Base-by-base conservation (phyloP, 1,140 invertebrate species). In the Fopius arisanus region DNA sequence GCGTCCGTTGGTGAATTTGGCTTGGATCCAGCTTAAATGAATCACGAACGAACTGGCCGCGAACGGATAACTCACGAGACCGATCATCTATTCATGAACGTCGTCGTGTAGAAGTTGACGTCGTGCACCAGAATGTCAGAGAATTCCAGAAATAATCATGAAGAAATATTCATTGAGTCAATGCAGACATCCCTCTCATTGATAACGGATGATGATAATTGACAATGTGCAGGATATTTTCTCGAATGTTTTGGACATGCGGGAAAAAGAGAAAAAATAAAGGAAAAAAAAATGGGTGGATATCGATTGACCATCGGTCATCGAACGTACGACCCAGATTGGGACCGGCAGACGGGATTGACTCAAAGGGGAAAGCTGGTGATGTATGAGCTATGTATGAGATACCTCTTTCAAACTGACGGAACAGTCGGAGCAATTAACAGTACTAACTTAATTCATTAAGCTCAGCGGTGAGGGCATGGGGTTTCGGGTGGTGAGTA, bases 361-460 rank as follows among this genome's bases (percentile, higher is more conserved):
- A 37, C 33, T 37, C 33, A 10, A 31, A 31, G 29, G 7, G 7
- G 3, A 31, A 31, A 16, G 14, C 48, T 14, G 48, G 6, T 6
- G 48, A 51, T 5, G 21, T 9, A 19, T 9, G 10, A 62, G 9
- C 7, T 16, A 33, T 67, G 43, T 33, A 65, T 72, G 75, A 78
- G 73, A 72, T 73, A 74, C 70, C 75, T 43, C 65, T 76, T 77
- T 70, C 67, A 80, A 80, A 80, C 78, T 77, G 77, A 73, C 72
- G 73, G 78, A 79, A 81, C 73, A 75, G 67, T 69, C 51, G 40
- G 74, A 80, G 79, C 79, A 84, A 80, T 82, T 85, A 85, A 83
- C 81, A 81, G 79, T 80, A 78, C 78, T 74, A 81, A 84, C 78
- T 83, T 83, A 80, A 84, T 86, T 84, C 82, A 83, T 84, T 84